Base-by-base conservation (phyloP, 2,797 vertebrate species). In the Gymnoscopelus microlampas region DNA sequence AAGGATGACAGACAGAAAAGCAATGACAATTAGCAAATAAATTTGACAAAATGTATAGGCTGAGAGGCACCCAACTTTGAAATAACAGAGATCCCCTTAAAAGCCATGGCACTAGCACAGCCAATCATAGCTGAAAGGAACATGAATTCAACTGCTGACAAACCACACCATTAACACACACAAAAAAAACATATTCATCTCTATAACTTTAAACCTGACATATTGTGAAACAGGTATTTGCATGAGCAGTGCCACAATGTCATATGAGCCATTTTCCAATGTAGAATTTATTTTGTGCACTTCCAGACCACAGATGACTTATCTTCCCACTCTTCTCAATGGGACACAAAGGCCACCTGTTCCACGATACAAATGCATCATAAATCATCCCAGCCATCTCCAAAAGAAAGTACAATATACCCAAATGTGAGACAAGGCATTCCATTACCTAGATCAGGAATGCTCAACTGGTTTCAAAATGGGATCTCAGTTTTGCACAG, bases 21-120 rank as follows among this genome's bases (percentile, higher is more conserved):
- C n/a, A 58, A 68, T 63, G 29, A 49, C 49, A 44, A 44, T 9
- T 54, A 44, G 39, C 23, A 64, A 47, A 19, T 29, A 51, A 9
- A 13, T 44, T 15, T 47, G 19, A 13, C 11, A 56, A 15, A 57
- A 35, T 32, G 15, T 53, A 15, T 68, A 10, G 51, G 57, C 48
- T 73, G 35, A 44, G 15, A 24, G 58, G 35, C 35, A 60, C 10
- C 7, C 3, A 47, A 10, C 58, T 3, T 19, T 48, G 6, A 47
- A 61, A 13, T 13, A 4, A 60, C n/a, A 12, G 10, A 60, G 15
- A 10, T 60, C 39, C 15, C 23, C 59, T 61, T 61, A 47, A 47
- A 44, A 47, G 15, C 19, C 56, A 58, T 66, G 71, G 64, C 74
- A 68, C 63, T 39, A 12, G 14, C 48, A 63, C 60, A 47, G 32